Conservation (phyloP, 2,797 vertebrate species). For the Alosa sapidissima region DNA sequence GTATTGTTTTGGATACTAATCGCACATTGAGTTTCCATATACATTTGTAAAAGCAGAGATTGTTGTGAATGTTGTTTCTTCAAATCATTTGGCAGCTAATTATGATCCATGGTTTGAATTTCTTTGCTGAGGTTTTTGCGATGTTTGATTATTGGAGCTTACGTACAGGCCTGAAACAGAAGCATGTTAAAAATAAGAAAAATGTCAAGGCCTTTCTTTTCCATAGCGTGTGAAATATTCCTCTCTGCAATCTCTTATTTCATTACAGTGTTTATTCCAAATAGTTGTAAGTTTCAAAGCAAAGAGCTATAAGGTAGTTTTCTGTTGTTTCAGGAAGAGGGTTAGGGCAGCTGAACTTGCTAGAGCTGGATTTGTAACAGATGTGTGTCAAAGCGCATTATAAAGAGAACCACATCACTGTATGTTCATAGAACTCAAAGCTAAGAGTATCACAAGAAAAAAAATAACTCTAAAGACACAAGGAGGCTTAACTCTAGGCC, state of each 20-base stretch:
- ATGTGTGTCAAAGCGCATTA: conserved; percentile 10
- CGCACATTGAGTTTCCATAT: neutral
- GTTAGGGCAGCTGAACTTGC: conserved; percentile 10
- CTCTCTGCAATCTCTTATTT: neutral
- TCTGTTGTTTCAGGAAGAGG: conserved; percentile 7
- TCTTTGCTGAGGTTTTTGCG: conserved; percentile 8
- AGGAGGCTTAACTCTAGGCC: conserved; percentile 35
- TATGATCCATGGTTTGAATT: conserved; percentile 8
- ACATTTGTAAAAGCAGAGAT: conserved; percentile 17
- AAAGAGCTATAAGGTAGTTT: conserved; percentile 14
- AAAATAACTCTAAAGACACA: conserved; percentile 7
- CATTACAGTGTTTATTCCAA: neutral
- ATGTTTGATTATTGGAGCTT: conserved; percentile 23
- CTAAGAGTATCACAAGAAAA: conserved; percentile 28
- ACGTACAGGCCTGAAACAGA: conserved; percentile 15
- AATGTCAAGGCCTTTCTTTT: neutral
- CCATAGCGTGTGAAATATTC: neutral
- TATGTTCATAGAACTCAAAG: conserved; percentile 20
- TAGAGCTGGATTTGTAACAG: conserved; percentile 22
- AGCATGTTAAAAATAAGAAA: neutral
- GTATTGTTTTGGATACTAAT: neutral
- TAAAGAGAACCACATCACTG: conserved; percentile 18
- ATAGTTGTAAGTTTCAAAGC: conserved; percentile 19
- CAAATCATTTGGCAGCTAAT: conserved; percentile 17
- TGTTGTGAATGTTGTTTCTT: neutral